Evolutionary conservation across 2,888 invertebrate genomes (phyloP).

Genomic region (Drosophila nr. fundita): DNA sequence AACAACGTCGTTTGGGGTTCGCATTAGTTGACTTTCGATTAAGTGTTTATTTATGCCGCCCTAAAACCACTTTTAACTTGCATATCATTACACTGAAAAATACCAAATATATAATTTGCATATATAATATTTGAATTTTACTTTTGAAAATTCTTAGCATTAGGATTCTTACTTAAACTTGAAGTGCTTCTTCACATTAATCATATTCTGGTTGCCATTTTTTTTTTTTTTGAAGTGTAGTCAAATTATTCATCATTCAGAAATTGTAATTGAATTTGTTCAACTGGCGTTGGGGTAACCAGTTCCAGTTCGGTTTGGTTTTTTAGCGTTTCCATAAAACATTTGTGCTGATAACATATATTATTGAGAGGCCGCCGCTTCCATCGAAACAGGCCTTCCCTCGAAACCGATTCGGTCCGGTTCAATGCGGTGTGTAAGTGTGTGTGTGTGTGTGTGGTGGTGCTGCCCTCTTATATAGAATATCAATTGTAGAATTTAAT

Average conservation of each 20-base stretch:
- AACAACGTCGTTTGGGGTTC: no score
- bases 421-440: slow-evolving; percentile 29
- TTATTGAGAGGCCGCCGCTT: slow-evolving; percentile 3
- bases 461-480: slow-evolving; percentile 50
- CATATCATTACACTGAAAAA: neutral
- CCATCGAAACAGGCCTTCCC: neutral
- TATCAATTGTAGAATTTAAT: slow-evolving; percentile 69
- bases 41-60: slow-evolving; percentile 21
- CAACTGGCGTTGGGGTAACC: neutral
- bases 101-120: no score
- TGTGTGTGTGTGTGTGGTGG: slow-evolving; percentile 43
- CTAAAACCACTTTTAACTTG: slow-evolving; percentile 10
- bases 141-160: neutral
- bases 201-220: neutral
- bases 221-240: neutral
- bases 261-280: slow-evolving; percentile 25
- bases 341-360: slow-evolving; percentile 27
- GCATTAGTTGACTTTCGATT: slow-evolving; percentile 16
- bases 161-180: neutral
- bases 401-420: slow-evolving; percentile 2
- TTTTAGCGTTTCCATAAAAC: neutral
- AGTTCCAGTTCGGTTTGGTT: slow-evolving; percentile 2
- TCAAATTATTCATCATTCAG: slow-evolving; percentile 15
- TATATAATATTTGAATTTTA: no score
- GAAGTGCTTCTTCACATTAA: neutral